A percentile compares a stretch with the other conserved stretches of the same genome.
phyloP scores from a whole-genome alignment of 2,888 invertebrate species.

The Lucinisca nassula region DNA sequence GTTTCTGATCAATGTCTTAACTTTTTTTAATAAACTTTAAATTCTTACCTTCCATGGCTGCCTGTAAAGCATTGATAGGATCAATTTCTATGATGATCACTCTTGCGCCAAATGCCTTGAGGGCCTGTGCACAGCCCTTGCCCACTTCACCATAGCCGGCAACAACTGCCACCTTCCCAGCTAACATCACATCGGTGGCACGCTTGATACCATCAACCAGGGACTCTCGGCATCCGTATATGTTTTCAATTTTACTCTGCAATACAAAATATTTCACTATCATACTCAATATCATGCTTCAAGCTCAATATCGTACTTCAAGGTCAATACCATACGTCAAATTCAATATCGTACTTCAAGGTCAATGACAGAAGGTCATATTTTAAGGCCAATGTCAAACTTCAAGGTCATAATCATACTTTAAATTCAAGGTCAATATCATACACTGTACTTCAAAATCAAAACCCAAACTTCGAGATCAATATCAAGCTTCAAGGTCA shows the following conservation, averaged over 20 bases:
- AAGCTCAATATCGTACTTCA: too few relatives aligned
- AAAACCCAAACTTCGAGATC: too few relatives aligned
- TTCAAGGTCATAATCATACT: too few relatives aligned
- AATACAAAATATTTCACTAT: slow-evolving; percentile 13
- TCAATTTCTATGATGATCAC: slow-evolving; percentile 99
- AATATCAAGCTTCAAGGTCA: too few relatives aligned
- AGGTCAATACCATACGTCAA: too few relatives aligned
- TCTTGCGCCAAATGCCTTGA: slow-evolving; percentile 97
- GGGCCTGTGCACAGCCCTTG: slow-evolving; percentile 98
- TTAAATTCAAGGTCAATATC: too few relatives aligned
- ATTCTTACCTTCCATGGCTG: slow-evolving; percentile 97
- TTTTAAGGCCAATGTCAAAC: too few relatives aligned
- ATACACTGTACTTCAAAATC: too few relatives aligned
- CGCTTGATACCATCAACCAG: slow-evolving; percentile 99
- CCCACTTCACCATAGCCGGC: slow-evolving; percentile 99
- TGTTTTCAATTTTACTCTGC: slow-evolving; percentile 99
- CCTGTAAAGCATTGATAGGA: slow-evolving; percentile 99
- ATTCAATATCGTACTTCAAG: too few relatives aligned
- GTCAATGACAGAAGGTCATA: too few relatives aligned
- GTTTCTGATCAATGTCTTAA: not conserved
- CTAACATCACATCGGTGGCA: slow-evolving; percentile 99
- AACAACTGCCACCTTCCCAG: slow-evolving; percentile 99
- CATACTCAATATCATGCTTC: too few relatives aligned
- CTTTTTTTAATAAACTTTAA: not conserved
- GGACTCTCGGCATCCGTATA: slow-evolving; percentile 99